Base-by-base conservation (phyloP, 2,797 vertebrate genomes). In the Pangasius sanitwongsei region DNA sequence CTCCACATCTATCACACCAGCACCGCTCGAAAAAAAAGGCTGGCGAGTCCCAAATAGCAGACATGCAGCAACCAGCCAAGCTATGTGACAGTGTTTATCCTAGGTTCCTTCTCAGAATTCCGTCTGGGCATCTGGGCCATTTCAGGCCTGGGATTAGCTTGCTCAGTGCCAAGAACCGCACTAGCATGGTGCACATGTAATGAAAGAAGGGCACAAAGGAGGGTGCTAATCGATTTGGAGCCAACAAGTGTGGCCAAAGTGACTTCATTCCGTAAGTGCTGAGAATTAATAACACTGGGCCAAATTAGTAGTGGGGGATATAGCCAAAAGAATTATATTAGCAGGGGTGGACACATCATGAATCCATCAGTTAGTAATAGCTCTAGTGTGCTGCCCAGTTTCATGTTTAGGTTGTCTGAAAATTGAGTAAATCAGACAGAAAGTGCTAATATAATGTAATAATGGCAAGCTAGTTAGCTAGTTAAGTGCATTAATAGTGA, bases 111-210 rank as follows among this genome's bases (percentile, higher is more conserved):
- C 91, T 84, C 92, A 96, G 93, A 95, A 95, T 89, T 93, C 92
- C 93, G 93, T 88, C 94, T 90, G 91, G 91, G 93, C 91, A 95
- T 95, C 95, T 95, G 87, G 93, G 88, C 53, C 80, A 50, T 88
- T 91, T 94, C 96, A 94, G 93, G 90, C 31, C 96, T 96, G 94
- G 65, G 88, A 90, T 94, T 95, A 94, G 93, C 96, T 96, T 94
- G 95, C 90, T 48, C 92, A 59, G 44, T 78, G 86, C 59, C 93
- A 85, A 94, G 87, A 91, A 89, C 93, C 94, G 94, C 93, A 90
- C 92, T 87, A 92, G 92, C 69, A 89, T 86, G 59, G 89, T 48
- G 53, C 78, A 86, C 3, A 11, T 82, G 84, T 55, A 74, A 72
- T 50, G 15, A 57, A 80, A 70, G 83, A 88, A 81, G 75, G 44